Percentiles rank a stretch among this genome's conserved stretches.
Conservation (phyloP, 1,140 invertebrate species). For the Panagrolaimus sp. region DNA sequence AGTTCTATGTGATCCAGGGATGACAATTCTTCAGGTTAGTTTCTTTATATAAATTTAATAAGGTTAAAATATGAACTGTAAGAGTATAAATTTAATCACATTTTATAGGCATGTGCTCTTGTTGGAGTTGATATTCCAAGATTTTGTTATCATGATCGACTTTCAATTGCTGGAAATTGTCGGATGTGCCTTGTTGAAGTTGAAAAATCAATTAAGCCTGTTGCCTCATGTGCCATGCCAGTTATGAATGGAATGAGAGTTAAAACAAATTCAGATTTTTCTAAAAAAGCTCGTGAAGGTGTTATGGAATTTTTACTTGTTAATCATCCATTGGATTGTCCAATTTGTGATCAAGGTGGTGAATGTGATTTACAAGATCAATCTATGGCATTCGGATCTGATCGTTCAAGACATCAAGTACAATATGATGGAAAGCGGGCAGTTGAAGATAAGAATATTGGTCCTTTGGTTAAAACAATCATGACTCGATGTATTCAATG, state of each 20-base stretch:
- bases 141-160: slow-evolving; percentile 97
- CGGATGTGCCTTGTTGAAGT: slow-evolving; percentile 99
- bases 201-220: slow-evolving; percentile 86
- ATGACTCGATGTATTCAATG: slow-evolving; percentile 99
- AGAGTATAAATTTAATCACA: neutral
- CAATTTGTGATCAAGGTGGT: slow-evolving; percentile 98
- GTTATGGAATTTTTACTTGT: slow-evolving; percentile 98
- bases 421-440: slow-evolving; percentile 88
- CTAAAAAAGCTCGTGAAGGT: slow-evolving; percentile 82
- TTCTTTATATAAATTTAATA: neutral
- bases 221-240: slow-evolving; percentile 99
- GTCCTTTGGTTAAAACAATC: slow-evolving; percentile 94
- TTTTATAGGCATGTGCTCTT: slow-evolving; percentile 79
- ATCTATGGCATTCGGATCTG: slow-evolving; percentile 92
- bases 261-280: slow-evolving; percentile 93
- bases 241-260: slow-evolving; percentile 96
- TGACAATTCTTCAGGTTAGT: slow-evolving; percentile 86
- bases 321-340: slow-evolving; percentile 97
- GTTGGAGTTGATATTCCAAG: slow-evolving; percentile 94
- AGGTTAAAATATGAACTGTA: too few relatives aligned
- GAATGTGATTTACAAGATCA: slow-evolving; percentile 81
- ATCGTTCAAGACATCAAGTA: slow-evolving; percentile 85
- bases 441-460: slow-evolving; percentile 98
- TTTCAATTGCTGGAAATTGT: slow-evolving; percentile 95
- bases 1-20: slow-evolving; percentile 87